Conservation (phyloP, 35 echinoderm and acorn worm species). For the Nesometra sesokonis region DNA sequence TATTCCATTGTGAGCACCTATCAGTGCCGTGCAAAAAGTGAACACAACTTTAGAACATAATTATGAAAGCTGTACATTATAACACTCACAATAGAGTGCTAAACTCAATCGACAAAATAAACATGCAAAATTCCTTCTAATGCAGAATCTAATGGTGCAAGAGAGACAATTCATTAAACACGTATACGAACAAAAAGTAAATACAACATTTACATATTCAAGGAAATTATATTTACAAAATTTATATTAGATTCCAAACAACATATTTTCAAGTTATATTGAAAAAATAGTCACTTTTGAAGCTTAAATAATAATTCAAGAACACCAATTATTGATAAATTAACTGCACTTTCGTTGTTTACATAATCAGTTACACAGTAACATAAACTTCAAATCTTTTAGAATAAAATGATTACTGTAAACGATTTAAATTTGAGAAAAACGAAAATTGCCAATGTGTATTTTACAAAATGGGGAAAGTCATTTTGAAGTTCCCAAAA, state of each 20-base stretch:
- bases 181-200: neutral
- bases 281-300: neutral
- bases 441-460: neutral
- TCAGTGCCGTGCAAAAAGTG: neutral
- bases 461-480: neutral
- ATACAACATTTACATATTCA: neutral
- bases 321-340: neutral
- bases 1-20: neutral
- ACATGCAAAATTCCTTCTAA: neutral
- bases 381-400: no score
- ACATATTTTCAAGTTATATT: neutral
- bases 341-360: neutral
- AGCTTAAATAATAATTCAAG: neutral
- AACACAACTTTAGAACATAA: neutral
- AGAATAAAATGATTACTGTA: neutral
- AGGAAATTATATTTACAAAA: neutral
- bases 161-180: neutral
- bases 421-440: neutral
- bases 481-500: neutral
- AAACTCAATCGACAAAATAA: neutral
- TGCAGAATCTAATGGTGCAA: neutral
- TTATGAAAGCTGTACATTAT: neutral
- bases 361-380: neutral
- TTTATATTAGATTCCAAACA: neutral
- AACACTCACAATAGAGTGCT: neutral